A percentile compares a stretch with the other conserved stretches of the same genome.
Evolutionary conservation across 2,113 vertebrate species (phyloP).

Genomic region (Mellivora capensis): DNA sequence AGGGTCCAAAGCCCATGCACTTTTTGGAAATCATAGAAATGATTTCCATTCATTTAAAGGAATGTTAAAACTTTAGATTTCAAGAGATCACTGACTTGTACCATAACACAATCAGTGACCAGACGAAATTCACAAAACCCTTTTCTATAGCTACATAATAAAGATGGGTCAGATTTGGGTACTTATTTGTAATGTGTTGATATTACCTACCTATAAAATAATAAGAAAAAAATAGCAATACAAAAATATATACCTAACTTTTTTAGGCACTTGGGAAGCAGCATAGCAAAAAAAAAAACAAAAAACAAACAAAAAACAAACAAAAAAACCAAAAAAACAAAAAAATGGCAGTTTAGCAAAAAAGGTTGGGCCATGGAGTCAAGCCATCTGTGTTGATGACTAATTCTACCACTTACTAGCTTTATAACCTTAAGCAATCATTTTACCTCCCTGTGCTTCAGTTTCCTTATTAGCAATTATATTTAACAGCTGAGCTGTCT

Average conservation of each 20-base stretch:
- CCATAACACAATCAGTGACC: neutral
- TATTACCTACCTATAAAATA: neutral
- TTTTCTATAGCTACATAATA: neutral
- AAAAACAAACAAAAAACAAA: too few species aligned
- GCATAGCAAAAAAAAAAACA: neutral
- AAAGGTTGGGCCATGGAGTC: neutral
- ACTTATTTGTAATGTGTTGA: neutral
- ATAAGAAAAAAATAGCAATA: neutral
- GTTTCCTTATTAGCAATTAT: neutral
- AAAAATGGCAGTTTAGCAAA: neutral
- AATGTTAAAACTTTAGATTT: neutral
- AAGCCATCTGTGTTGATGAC: neutral
- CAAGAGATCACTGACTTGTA: neutral
- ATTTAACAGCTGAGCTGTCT: neutral
- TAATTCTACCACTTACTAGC: fast-evolving
- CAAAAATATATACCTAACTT: neutral
- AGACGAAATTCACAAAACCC: neutral
- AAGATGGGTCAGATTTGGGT: neutral
- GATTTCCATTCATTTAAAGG: neutral
- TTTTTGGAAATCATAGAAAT: neutral
- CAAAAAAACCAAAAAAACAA: too few species aligned
- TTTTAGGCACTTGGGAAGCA: neutral
- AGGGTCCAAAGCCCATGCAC: neutral
- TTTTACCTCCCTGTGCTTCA: too few species aligned
- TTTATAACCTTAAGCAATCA: neutral